Evolutionary conservation across 2,888 invertebrate genomes (phyloP).

Genomic region (Caenorhabditis zanzibari): DNA sequence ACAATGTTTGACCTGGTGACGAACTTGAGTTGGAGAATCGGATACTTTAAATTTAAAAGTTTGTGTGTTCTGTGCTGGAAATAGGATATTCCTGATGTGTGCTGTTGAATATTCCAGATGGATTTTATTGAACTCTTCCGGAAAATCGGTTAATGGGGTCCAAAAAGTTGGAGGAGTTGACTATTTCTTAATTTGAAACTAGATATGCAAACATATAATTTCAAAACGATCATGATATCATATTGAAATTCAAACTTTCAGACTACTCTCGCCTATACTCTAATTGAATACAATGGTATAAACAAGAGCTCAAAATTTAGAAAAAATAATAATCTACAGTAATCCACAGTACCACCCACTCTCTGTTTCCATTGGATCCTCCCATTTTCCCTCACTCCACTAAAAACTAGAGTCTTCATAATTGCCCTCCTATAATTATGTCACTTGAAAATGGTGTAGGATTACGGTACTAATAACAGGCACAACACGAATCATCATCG

Average conservation of each 20-base stretch:
- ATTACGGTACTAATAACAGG: conserved; percentile 33
- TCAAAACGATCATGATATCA: too few relatives aligned
- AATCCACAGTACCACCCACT: neutral
- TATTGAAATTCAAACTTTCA: too few relatives aligned
- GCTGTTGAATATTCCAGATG: neutral
- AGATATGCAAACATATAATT: too few relatives aligned
- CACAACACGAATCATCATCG: neutral
- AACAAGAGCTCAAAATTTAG: too few relatives aligned
- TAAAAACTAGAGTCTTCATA: conserved; percentile 1
- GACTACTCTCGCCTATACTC: too few relatives aligned
- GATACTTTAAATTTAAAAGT: conserved; percentile 6
- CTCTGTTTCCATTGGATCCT: neutral
- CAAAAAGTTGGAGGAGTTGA: too few relatives aligned
- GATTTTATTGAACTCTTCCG: neutral
- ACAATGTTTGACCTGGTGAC: neutral
- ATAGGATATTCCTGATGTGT: conserved; percentile 13
- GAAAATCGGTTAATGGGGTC: neutral
- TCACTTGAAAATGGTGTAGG: conserved; percentile 40
- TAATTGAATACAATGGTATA: too few relatives aligned
- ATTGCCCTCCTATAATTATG: conserved; percentile 17
- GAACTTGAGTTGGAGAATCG: neutral
- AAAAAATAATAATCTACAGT: too few relatives aligned
- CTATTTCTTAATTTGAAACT: too few relatives aligned
- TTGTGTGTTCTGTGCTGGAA: conserved; percentile 8
- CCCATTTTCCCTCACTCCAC: neutral